Base-by-base conservation (phyloP, 2,797 vertebrate genomes). In the Ptychadena robeensis region DNA sequence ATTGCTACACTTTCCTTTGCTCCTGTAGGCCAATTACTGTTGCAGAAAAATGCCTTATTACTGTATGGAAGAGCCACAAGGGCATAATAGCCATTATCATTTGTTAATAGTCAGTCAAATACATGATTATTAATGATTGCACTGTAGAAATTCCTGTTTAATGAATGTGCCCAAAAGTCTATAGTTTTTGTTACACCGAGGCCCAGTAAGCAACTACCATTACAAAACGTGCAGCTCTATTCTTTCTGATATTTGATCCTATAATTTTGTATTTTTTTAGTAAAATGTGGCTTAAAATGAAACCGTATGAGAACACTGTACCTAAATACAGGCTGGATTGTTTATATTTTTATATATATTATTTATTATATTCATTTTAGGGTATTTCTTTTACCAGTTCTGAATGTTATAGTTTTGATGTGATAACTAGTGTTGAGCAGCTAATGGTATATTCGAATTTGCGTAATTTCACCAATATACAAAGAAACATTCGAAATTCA, bases 1-100 rank as follows among this genome's bases (percentile, higher is more conserved):
- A 73, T 79, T 83, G 59, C 79, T 74, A 35, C 27, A 80, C 38
- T 80, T 71, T 66, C 30, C 78, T 85, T 85, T 81, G 72, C 83
- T 84, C 74, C 71, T 73, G 80, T 76, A 81, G 76, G 57, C 78
- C 83, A 85, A 80, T 85, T 85, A 85, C 83, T 31, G 18, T 64
- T 53, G 65, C 38, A 76, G n/a, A 85, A 75, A 80, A 70, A 69
- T 75, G 66, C 76, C 65, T 74, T 80, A 80, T 80, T 80, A 75
- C 71, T 75, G 53, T 75, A 53, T 68, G 30, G 57, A 80, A 69
- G 82, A 75, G 48, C 30, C 77, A 70, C 63, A 18, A 53, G 77
- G 64, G 77, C 38, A 70, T 70, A 48, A 71, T 82, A 69, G 10
- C 40, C 72, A 81, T 80, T 64, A 76, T 75, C 25, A 85, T 81